Base-by-base conservation (phyloP, 1,140 invertebrate species). In the Phenacoccus solenopsis region DNA sequence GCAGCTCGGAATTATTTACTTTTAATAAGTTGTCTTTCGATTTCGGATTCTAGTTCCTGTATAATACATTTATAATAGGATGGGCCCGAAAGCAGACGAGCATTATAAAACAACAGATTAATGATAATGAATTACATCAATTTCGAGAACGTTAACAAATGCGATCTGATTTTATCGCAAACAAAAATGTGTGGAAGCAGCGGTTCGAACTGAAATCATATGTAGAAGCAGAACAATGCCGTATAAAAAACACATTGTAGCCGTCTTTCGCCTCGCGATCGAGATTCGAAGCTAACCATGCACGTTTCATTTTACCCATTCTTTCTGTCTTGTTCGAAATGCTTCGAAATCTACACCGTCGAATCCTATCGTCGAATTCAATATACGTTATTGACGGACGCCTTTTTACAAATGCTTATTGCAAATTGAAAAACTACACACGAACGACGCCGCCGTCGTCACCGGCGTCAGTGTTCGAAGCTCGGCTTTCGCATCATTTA, bases 91-190 rank as follows among this genome's bases (percentile, higher is more conserved):
- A 10, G 38, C 38, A 49, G 16, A 49, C 38, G 16, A 10, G 38
- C 38, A 49, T 49, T 49, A 49, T 49, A 49, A 49, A 49, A 49
- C 38, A 49, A 49, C 38, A 49, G 38, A 49, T 49, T 49, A 49
- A 49, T n/a, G 38, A 49, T 49, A 49, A 49, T 49, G 38, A 49
- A 49, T 49, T 49, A 49, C 38, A 49, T 49, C 38, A 49, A 49
- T 49, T 49, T 49, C 38, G 38, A n/a, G 16, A 49, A 49, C 38
- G 38, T 49, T 49, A 49, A 49, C 38, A 49, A 49, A 49, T 49
- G 38, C 38, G 38, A 49, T 49, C 38, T 49, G 38, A 49, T 49
- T 49, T 49, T 49, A 49, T 49, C 38, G 20, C 38, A 49, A 49
- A 49, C 20, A 49, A 49, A 49, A 49, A 49, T 49, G 38, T 49